Conservation (phyloP, 2,888 invertebrate genomes). For the Eudiplozoon nipponicum region DNA sequence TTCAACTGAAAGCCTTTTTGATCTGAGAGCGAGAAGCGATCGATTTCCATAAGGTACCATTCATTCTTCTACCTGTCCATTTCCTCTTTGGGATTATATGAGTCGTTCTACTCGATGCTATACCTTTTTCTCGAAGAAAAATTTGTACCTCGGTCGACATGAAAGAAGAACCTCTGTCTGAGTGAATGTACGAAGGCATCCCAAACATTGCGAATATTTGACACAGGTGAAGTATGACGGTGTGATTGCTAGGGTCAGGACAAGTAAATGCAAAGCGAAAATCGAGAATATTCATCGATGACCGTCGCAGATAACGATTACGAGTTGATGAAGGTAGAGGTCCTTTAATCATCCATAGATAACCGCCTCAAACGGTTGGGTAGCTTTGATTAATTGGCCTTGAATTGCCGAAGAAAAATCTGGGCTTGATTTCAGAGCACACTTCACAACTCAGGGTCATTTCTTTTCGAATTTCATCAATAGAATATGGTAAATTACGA, state of each 20-base stretch:
- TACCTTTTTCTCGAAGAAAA: conserved; percentile 8
- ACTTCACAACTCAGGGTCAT: neutral
- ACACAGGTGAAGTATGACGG: no score
- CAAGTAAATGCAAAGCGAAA: conserved; percentile 18
- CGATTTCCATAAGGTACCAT: no score
- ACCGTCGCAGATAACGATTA: conserved; percentile 17
- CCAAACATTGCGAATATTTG: conserved; percentile 16
- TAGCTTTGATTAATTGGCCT: conserved; percentile 17
- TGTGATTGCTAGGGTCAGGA: conserved; percentile 15
- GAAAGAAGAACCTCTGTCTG: conserved; percentile 17
- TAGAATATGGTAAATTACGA: conserved; percentile 14
- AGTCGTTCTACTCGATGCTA: no score
- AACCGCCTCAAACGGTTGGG: conserved; percentile 17
- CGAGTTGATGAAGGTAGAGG: conserved; percentile 16
- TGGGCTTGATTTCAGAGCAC: conserved; percentile 3
- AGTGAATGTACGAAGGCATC: conserved; percentile 15
- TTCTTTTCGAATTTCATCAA: neutral
- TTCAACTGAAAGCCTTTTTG: no score
- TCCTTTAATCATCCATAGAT: conserved; percentile 19
- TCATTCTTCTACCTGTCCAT: no score
- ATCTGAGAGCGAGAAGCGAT: no score
- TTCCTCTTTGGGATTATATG: no score
- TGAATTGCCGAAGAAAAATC: neutral
- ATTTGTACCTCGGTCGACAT: conserved; percentile 17
- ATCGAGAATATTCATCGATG: conserved; percentile 18